Conservation (phyloP, 2,113 vertebrate species). For the Crotalus helleri region DNA sequence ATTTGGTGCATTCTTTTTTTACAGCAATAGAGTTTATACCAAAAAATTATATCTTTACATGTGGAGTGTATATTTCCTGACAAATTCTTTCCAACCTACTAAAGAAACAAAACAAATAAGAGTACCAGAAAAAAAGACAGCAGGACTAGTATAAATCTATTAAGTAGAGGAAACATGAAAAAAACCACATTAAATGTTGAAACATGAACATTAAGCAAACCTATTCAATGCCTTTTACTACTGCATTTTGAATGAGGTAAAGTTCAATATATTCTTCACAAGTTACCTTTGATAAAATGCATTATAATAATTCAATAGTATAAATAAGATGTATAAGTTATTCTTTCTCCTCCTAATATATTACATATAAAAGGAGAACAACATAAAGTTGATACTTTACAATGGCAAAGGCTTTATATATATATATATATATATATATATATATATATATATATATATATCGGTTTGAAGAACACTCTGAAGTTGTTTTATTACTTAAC, state of each 20-base stretch:
- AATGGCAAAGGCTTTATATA: neutral
- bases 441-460: no score
- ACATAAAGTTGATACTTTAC: neutral
- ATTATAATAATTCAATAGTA: neutral
- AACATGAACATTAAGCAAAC: neutral
- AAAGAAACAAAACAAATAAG: neutral
- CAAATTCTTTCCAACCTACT: constrained; percentile 46
- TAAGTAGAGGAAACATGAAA: neutral
- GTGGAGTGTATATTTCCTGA: constrained; percentile 42
- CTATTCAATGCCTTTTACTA: neutral
- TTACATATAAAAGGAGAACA: neutral
- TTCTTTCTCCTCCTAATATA: neutral
- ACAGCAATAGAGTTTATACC: constrained; percentile 35
- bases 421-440: no score
- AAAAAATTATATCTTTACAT: constrained; percentile 3
- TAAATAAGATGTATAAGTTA: neutral
- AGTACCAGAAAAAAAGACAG: neutral
- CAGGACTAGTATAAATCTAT: neutral
- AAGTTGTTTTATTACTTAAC: no score
- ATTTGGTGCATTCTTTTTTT: constrained; percentile 37
- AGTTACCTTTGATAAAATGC: neutral
- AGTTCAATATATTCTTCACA: neutral
- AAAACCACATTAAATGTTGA: neutral
- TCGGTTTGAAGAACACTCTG: no score
- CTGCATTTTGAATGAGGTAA: neutral